These are phyloP conservation scores for Harpegnathos saltator DNA, from an alignment of 1,140 invertebrate species.

Conservation along the genomic window DNA sequence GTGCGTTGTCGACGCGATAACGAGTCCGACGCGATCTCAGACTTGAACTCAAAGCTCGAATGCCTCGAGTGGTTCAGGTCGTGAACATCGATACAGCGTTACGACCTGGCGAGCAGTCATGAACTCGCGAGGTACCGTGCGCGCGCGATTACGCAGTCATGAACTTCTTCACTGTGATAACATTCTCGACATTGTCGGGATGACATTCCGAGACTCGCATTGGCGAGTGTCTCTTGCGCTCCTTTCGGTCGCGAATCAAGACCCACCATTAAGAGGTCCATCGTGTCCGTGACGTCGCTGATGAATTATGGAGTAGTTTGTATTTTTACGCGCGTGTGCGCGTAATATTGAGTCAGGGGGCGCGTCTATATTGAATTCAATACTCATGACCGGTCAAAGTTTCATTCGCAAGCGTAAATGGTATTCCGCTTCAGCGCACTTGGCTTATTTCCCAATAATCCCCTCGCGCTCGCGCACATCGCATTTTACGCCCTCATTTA, in stretches of 20 bases:
- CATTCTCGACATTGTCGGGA: too few species aligned
- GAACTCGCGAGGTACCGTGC: neutral
- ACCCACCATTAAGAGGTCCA: too few species aligned
- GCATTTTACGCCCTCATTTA: constrained; percentile 49
- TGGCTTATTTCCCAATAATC: constrained; percentile 55
- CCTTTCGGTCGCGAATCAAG: too few species aligned
- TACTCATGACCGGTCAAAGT: constrained; percentile 13
- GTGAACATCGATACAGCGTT: neutral
- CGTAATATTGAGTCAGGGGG: neutral
- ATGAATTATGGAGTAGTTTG: neutral
- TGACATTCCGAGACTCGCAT: too few species aligned
- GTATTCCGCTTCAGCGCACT: constrained; percentile 23
- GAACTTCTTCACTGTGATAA: too few species aligned
- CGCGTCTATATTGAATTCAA: neutral
- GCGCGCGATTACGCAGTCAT: too few species aligned
- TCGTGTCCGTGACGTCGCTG: too few species aligned
- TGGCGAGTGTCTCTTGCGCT: too few species aligned
- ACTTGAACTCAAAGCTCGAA: too few species aligned
- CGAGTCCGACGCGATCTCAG: constrained; percentile 2
- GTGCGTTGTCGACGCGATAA: neutral
- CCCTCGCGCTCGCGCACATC: constrained; percentile 33
- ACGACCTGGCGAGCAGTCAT: neutral
- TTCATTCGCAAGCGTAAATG: constrained; percentile 41
- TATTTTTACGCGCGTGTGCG: neutral
- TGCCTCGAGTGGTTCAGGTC: neutral